Conservation (phyloP, 1,140 invertebrate species). For the Proctacanthus coquilletti region DNA sequence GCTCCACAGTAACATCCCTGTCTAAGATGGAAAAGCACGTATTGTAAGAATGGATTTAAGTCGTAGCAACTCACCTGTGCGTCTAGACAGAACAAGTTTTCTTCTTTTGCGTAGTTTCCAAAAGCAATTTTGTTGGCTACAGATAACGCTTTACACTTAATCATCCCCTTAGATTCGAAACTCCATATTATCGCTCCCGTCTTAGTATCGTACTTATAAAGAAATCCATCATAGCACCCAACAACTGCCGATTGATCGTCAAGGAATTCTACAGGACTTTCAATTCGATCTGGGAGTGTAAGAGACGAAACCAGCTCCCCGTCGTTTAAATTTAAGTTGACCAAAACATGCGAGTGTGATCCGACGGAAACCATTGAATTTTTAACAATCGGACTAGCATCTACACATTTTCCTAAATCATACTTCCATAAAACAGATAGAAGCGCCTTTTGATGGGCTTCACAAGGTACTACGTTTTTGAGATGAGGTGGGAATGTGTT, state of each 20-base stretch:
- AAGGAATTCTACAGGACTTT: constrained; percentile 34
- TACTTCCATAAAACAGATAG: constrained; percentile 26
- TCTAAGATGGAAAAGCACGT: constrained; percentile 5
- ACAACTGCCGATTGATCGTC: constrained; percentile 13
- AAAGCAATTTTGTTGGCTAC: constrained; percentile 14
- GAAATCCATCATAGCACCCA: constrained; percentile 38
- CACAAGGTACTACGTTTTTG: constrained; percentile 10
- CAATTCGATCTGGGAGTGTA: constrained; percentile 34
- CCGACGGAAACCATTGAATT: constrained; percentile 17
- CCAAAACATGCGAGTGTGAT: constrained; percentile 18
- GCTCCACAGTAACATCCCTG: constrained; percentile 15
- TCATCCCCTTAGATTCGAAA: constrained; percentile 31
- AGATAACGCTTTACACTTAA: constrained; percentile 33
- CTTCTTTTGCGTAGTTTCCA: constrained; percentile 21
- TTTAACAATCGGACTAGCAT: constrained; percentile 32
- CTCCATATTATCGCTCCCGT: constrained; percentile 32
- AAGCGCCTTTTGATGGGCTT: constrained; percentile 10
- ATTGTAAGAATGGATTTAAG: not conserved
- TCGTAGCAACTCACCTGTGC: constrained; percentile 5
- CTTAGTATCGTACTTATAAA: constrained; percentile 32
- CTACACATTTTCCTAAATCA: constrained; percentile 38
- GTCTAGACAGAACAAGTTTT: constrained; percentile 21
- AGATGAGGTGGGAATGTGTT: too few species aligned
- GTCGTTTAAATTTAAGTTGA: not conserved
- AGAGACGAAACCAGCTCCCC: constrained; percentile 19